These are phyloP conservation scores for Enteromius argenteus DNA, from an alignment of 2,797 vertebrate species.

Conservation along the genomic window DNA sequence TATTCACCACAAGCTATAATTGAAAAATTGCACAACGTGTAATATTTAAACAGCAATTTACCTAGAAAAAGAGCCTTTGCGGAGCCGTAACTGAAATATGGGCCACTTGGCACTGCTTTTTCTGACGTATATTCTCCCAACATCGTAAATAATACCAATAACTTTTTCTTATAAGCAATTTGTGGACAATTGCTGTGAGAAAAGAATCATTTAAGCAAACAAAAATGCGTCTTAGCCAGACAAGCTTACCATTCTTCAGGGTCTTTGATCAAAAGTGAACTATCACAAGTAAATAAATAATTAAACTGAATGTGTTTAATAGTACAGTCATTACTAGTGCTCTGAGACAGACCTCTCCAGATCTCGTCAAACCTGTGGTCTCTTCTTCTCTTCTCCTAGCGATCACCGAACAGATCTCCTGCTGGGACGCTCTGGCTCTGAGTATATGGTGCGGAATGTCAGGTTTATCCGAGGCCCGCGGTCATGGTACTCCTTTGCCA, in stretches of 20 bases:
- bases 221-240: not conserved
- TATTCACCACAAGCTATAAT: slow-evolving; percentile 32
- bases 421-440: slow-evolving; percentile 68
- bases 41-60: slow-evolving; percentile 22
- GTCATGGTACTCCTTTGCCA: slow-evolving; percentile 96
- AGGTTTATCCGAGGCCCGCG: slow-evolving; percentile 90
- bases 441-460: slow-evolving; percentile 90
- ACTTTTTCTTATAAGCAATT: not conserved
- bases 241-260: not conserved
- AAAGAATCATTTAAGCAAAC: not conserved
- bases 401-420: slow-evolving; percentile 39
- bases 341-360: not conserved
- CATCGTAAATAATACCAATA: not conserved
- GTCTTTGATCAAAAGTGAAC: slow-evolving; percentile 1
- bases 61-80: not conserved
- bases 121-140: not conserved
- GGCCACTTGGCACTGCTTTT: not conserved
- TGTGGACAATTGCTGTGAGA: not conserved
- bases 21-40: slow-evolving; percentile 1
- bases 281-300: not conserved
- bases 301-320: slow-evolving; percentile 10
- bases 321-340: not conserved
- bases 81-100: not conserved
- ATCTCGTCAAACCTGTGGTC: not conserved
- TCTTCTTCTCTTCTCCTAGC: slow-evolving; percentile 10